Evolutionary conservation across 2,888 invertebrate genomes (phyloP).

Genomic region (Xylota segnis): DNA sequence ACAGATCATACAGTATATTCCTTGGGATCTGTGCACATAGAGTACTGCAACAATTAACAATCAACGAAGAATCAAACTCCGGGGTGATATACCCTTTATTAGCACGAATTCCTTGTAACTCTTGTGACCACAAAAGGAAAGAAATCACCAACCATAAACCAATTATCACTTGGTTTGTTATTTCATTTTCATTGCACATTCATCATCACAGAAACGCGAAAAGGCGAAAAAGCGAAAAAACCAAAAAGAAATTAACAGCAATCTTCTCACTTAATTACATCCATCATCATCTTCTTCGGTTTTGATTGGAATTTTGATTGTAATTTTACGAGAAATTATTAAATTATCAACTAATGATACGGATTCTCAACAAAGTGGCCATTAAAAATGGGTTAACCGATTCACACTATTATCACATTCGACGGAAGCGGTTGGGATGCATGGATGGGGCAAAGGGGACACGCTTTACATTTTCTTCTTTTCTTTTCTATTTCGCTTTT

Average conservation of each 20-base stretch:
- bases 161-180: slow-evolving; percentile 45
- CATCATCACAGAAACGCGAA: slow-evolving; percentile 12
- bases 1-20: background rate
- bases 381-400: background rate
- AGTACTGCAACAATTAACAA: slow-evolving; percentile 32
- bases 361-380: background rate
- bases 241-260: slow-evolving; percentile 1
- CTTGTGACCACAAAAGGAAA: slow-evolving; percentile 12
- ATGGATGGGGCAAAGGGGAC: background rate
- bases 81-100: slow-evolving; percentile 40
- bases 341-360: slow-evolving; percentile 6
- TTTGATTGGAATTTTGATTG: slow-evolving; percentile 18
- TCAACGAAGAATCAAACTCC: slow-evolving; percentile 39
- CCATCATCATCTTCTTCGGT: background rate
- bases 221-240: no score
- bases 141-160: slow-evolving; percentile 28
- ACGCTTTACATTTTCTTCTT: slow-evolving; percentile 8
- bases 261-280: slow-evolving; percentile 13
- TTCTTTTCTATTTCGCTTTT: slow-evolving; percentile 15
- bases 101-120: slow-evolving; percentile 35
- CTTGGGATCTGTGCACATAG: background rate
- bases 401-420: slow-evolving; percentile 22
- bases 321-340: background rate
- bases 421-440: background rate
- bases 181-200: slow-evolving; percentile 31